Evolutionary conservation across 2,113 vertebrate species (phyloP), one percentile per base, ranked within the genome.

Genomic region (Carassius auratus): DNA sequence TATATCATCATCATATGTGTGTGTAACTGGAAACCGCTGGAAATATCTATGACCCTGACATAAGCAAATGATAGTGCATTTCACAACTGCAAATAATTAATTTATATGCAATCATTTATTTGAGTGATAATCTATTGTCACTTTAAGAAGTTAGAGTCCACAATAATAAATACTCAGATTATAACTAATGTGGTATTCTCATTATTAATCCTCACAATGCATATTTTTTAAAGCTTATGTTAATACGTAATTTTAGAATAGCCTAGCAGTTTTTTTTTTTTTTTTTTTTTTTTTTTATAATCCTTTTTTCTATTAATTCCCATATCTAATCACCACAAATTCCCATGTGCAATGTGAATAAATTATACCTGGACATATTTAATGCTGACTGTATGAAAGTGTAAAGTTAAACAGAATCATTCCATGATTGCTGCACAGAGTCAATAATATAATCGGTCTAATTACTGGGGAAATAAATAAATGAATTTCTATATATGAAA

Each of bases 311-410:
- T 62, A 45, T 45, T 80, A 80, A 80, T 42, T 38, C 57, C 36
- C 77, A 80, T 64, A 36, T 80, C 21, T 80, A 45, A 64, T 76
- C 26, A 33, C 23, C 75, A 55, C 75, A 55, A 76, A 55, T 76
- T 76, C 26, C 48, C 48, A 30, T 15, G 48, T 4, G 48, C 48
- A 55, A 55, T 80, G 33, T 26, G 77, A n/a, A 80, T 80, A 21
- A 80, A 64, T 80, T 62, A 80, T 12, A 80, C 77, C 57, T 80
- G 36, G 19, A 50, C 42, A 50, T 81, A 68, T 69, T 81, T 68
- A 81, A 68, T 48, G 26, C 8, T 81, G 42, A 81, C 8, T 81
- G 17, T 84, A 52, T 76, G 17, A n/a, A 30, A 19, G 42, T 84
- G 23, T 84, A 14, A n/a, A 26, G 17, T 62, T 30, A 21, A 81